Percentiles rank a stretch among this genome's conserved stretches.
Conservation (phyloP, 2,113 vertebrate species). For the Gnathonemus echidnorhynchus region DNA sequence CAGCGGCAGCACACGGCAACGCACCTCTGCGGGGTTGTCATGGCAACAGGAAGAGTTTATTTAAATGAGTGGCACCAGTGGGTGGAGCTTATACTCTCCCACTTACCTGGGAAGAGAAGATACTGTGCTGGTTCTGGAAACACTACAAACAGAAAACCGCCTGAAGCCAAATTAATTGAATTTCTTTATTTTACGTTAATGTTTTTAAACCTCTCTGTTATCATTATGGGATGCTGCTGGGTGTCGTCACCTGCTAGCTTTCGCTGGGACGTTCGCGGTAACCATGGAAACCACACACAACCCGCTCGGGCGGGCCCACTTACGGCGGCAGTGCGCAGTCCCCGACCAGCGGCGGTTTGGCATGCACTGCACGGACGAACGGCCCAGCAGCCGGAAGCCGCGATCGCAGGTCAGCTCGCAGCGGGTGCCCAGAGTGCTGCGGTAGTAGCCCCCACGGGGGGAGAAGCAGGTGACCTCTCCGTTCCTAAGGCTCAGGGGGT, state of each 20-base stretch:
- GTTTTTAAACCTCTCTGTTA: background rate
- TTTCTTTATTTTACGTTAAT: background rate
- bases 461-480: conserved; percentile 81
- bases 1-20: conserved; percentile 69
- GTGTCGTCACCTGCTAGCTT: background rate
- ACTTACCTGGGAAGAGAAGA: background rate
- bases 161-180: background rate
- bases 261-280: background rate
- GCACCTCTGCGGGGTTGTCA: conserved; percentile 60
- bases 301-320: conserved; percentile 40
- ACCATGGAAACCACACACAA: background rate
- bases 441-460: conserved; percentile 64
- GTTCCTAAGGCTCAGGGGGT: conserved; percentile 66
- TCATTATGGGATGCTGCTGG: background rate
- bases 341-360: conserved; percentile 83
- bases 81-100: background rate
- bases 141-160: background rate
- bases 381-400: conserved; percentile 78
- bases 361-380: conserved; percentile 67
- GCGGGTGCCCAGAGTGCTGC: conserved; percentile 76
- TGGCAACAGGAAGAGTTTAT: conserved; percentile 12
- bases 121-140: background rate
- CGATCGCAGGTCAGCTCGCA: conserved; percentile 78
- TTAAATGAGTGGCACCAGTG: background rate
- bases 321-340: conserved; percentile 77